phyloP scores from a whole-genome alignment of 2,888 invertebrate genomes.

The Alviniconcha strummeri region DNA sequence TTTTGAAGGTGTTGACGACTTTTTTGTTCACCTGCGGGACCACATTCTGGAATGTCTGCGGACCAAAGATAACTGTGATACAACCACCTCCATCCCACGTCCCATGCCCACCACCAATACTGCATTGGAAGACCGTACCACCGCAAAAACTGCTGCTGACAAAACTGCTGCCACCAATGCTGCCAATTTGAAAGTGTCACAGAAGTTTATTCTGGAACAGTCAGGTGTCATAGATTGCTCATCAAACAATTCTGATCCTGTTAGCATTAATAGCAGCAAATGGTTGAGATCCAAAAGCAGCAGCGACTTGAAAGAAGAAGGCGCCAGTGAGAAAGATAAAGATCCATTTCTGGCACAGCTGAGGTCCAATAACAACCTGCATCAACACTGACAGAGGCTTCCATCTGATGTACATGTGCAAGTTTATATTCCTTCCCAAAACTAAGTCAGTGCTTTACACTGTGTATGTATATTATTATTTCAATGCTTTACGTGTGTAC shows the following conservation, averaged over 20 bases:
- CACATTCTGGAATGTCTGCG: conserved; percentile 49
- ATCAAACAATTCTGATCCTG: neutral
- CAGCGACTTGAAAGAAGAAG: neutral
- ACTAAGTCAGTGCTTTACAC: no score
- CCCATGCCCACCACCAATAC: conserved; percentile 34
- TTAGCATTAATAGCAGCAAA: neutral
- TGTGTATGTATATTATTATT: neutral
- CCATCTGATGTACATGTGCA: no score
- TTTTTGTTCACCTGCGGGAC: conserved; percentile 57
- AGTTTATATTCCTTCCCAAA: no score
- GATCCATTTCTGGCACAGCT: neutral
- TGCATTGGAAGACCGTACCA: conserved; percentile 31
- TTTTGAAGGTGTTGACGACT: conserved; percentile 64
- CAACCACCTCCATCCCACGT: conserved; percentile 19
- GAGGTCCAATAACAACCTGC: neutral
- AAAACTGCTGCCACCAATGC: conserved; percentile 42
- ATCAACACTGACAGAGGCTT: neutral
- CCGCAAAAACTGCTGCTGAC: conserved; percentile 29
- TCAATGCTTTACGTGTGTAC: neutral
- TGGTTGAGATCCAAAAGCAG: neutral
- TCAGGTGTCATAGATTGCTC: conserved; percentile 29
- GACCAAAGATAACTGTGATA: conserved; percentile 49
- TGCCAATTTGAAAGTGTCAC: conserved; percentile 45
- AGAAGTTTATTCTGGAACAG: conserved; percentile 47
- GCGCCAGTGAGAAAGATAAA: neutral